These are phyloP conservation scores for Himalopsyche anomala DNA, from an alignment of 2,888 invertebrate species.

Conservation along the genomic window DNA sequence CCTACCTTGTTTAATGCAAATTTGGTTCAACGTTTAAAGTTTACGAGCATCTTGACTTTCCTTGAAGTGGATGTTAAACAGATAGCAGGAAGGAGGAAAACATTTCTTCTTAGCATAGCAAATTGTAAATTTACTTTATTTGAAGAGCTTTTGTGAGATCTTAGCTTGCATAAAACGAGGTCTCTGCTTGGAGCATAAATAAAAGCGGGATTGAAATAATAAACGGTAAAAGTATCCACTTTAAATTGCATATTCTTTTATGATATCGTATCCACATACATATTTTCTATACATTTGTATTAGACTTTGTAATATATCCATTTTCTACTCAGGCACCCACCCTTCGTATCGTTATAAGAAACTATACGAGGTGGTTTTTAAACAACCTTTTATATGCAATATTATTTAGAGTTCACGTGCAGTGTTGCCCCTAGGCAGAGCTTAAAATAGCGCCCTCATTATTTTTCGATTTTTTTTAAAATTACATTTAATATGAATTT, in stretches of 20 bases:
- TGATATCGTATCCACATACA: not conserved
- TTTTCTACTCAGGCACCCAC: too few species aligned
- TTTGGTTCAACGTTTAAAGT: slow-evolving; percentile 17
- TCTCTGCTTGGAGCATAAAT: slow-evolving; percentile 25
- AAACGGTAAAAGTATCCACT: slow-evolving; percentile 4
- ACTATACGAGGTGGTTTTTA: too few species aligned
- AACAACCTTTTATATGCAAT: too few species aligned
- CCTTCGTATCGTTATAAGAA: too few species aligned
- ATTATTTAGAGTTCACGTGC: too few species aligned
- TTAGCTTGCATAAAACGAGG: slow-evolving; percentile 20
- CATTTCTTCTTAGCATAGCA: slow-evolving; percentile 34
- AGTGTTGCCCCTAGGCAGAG: too few species aligned
- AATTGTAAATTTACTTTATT: slow-evolving; percentile 30
- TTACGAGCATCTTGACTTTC: slow-evolving; percentile 25
- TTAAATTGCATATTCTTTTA: slow-evolving; percentile 14
- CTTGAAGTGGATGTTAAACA: slow-evolving; percentile 34
- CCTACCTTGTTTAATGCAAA: slow-evolving; percentile 25
- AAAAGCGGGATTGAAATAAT: slow-evolving; percentile 23
- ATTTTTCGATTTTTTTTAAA: too few species aligned
- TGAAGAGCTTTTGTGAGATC: slow-evolving; percentile 34
- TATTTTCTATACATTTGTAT: not conserved
- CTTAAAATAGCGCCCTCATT: too few species aligned
- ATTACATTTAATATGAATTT: too few species aligned
- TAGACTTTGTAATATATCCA: not conserved
- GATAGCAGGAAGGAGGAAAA: slow-evolving; percentile 26